Evolutionary conservation across 2,797 vertebrate genomes (phyloP).

Genomic region (Rhynchonycteris naso): DNA sequence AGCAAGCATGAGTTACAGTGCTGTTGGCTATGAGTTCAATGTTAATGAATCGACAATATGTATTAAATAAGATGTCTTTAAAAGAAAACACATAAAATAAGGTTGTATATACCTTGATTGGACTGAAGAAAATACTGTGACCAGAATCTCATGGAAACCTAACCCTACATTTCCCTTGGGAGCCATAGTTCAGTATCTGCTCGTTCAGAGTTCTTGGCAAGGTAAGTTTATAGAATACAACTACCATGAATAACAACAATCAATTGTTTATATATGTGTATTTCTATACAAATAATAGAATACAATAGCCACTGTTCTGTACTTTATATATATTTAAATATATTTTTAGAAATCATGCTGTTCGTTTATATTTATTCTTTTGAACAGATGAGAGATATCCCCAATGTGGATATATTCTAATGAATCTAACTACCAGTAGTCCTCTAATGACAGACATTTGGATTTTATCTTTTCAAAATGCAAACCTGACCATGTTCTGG

Average conservation of each 20-base stretch:
- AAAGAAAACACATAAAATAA: not conserved
- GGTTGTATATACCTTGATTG: not conserved
- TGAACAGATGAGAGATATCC: not conserved
- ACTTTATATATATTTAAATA: not conserved
- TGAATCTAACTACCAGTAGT: not conserved
- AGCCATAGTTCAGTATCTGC: not conserved
- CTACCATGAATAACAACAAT: not conserved
- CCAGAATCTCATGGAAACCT: not conserved
- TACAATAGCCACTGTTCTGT: not conserved
- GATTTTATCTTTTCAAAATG: constrained; percentile 36
- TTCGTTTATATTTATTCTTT: not conserved
- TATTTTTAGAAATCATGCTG: not conserved
- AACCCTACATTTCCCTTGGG: not conserved
- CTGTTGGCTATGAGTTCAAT: not conserved
- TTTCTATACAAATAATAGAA: not conserved
- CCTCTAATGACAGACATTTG: not conserved
- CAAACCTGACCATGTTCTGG: not conserved
- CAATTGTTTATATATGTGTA: not conserved
- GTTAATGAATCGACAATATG: not conserved
- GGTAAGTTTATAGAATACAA: not conserved
- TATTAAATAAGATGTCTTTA: not conserved
- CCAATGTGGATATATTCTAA: not conserved
- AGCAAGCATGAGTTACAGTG: not conserved
- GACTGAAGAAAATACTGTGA: not conserved
- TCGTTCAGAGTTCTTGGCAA: not conserved